These are phyloP conservation scores for Lasioglossum baleicum DNA, from an alignment of 1,140 invertebrate species.

Conservation along the genomic window DNA sequence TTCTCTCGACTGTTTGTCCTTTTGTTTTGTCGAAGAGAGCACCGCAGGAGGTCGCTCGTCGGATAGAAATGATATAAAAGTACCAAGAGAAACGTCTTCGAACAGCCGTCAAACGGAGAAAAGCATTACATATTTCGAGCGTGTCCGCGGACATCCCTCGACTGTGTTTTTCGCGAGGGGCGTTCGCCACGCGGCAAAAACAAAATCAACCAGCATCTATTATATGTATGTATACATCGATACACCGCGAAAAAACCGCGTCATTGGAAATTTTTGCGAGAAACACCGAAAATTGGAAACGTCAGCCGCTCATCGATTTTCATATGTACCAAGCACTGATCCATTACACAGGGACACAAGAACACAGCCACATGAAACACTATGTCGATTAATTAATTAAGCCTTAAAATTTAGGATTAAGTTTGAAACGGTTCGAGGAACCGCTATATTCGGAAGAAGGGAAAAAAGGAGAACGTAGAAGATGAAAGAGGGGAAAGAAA, in stretches of 20 bases:
- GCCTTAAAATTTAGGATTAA: conserved; percentile 72
- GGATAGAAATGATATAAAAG: neutral
- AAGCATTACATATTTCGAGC: neutral
- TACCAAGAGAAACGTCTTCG: conserved; percentile 29
- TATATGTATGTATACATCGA: neutral
- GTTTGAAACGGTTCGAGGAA: conserved; percentile 38
- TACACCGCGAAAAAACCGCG: neutral
- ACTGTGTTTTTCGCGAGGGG: conserved; percentile 31
- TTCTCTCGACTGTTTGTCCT: neutral
- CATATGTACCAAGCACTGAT: conserved; percentile 39
- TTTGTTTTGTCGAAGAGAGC: neutral
- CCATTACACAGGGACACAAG: conserved; percentile 54
- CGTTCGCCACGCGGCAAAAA: neutral
- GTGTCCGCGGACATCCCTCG: neutral
- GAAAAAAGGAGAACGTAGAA: neutral
- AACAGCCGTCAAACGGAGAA: conserved; percentile 23
- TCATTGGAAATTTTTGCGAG: conserved; percentile 4
- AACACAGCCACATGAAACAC: conserved; percentile 60
- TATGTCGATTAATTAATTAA: conserved; percentile 71
- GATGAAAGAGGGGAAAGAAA: neutral
- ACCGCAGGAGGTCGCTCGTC: too few species aligned
- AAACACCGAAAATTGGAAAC: neutral
- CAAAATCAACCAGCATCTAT: too few species aligned
- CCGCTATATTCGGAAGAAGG: neutral
- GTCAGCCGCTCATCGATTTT: conserved; percentile 35